Conservation (phyloP, 2,797 vertebrate species). For the Sylvilagus floridanus region DNA sequence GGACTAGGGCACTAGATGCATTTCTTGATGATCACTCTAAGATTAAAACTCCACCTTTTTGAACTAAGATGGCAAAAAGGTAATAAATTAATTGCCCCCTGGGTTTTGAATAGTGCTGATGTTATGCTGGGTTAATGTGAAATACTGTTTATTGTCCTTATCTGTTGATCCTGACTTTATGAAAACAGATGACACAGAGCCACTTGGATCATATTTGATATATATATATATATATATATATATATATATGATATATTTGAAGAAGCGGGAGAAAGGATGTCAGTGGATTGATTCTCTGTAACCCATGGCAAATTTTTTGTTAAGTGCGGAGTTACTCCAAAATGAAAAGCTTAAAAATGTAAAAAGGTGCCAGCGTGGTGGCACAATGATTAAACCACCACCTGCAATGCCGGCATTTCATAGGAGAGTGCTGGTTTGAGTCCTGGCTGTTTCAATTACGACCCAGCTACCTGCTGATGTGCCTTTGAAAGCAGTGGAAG, state of each 20-base stretch:
- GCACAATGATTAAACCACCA: too few species aligned
- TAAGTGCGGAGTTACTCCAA: conserved; percentile 42
- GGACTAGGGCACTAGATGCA: not conserved
- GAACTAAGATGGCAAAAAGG: not conserved
- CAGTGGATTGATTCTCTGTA: not conserved
- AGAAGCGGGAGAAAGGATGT: not conserved
- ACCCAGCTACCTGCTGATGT: too few species aligned
- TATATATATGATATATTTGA: not conserved
- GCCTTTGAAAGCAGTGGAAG: too few species aligned
- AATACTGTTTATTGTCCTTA: not conserved
- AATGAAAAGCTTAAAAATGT: conserved; percentile 5
- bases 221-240: too few species aligned
- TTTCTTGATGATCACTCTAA: not conserved
- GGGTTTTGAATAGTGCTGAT: conserved; percentile 22
- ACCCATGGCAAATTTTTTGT: not conserved
- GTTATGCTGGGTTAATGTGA: not conserved
- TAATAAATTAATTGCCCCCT: not conserved
- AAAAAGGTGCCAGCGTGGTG: too few species aligned
- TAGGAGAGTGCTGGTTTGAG: too few species aligned
- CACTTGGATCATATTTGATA: not conserved
- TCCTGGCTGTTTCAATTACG: too few species aligned
- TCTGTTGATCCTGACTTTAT: not conserved
- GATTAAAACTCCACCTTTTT: not conserved
- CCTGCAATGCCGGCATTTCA: too few species aligned
- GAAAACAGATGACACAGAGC: conserved; percentile 20